Evolutionary conservation across 2,797 vertebrate genomes (phyloP).

Genomic region (Lepus townsendii): DNA sequence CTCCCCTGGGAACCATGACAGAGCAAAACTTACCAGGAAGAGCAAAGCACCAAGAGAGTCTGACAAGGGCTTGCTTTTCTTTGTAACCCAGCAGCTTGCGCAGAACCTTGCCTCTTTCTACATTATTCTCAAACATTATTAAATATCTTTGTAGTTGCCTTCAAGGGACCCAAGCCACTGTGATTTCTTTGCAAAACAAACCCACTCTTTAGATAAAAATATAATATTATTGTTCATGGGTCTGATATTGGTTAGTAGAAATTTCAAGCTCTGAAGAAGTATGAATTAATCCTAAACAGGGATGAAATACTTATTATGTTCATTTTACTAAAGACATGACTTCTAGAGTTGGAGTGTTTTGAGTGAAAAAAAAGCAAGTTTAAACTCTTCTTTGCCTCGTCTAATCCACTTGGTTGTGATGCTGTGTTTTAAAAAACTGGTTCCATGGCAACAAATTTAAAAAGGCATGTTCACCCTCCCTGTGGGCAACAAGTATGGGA

Average conservation of each 20-base stretch:
- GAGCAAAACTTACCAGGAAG: background rate
- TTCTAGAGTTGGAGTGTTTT: background rate
- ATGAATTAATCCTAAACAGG: background rate
- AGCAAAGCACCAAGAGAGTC: background rate
- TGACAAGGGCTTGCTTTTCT: background rate
- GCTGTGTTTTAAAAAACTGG: slow-evolving; percentile 39
- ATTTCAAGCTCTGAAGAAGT: background rate
- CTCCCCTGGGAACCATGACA: background rate
- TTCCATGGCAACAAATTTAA: slow-evolving; percentile 48
- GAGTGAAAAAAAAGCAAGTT: background rate
- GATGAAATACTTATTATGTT: slow-evolving; percentile 34
- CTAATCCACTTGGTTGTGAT: background rate
- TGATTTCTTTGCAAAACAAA: background rate
- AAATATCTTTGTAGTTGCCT: background rate
- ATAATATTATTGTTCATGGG: background rate
- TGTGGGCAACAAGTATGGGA: background rate
- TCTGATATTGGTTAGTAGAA: background rate
- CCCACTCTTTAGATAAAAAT: background rate
- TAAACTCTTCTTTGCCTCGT: background rate
- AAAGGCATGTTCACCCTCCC: background rate
- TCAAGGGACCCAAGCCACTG: background rate
- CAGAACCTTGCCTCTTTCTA: background rate
- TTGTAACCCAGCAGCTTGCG: background rate
- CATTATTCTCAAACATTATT: slow-evolving; percentile 21
- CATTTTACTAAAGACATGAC: slow-evolving; percentile 4